A percentile compares a stretch with the other conserved stretches of the same genome.
Evolutionary conservation across 2,888 invertebrate genomes (phyloP).

Genomic region (Sericinus montela): DNA sequence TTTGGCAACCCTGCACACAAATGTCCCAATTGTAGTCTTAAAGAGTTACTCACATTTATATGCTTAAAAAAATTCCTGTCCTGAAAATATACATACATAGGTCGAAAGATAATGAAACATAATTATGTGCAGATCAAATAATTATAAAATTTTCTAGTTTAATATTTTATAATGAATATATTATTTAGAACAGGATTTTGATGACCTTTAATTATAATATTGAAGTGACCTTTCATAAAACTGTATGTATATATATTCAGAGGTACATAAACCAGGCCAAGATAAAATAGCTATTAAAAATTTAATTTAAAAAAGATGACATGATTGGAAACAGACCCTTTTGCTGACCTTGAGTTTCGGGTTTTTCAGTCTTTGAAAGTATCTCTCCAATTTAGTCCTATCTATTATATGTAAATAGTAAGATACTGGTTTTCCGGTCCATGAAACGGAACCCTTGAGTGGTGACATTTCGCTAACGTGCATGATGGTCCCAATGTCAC

Average conservation of each 20-base stretch:
- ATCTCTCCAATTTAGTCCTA: conserved; percentile 96
- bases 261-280: too few species aligned
- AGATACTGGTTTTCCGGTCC: conserved; percentile 99
- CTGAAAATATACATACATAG: background rate
- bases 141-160: too few species aligned
- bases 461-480: conserved; percentile 98
- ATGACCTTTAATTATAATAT: too few species aligned
- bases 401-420: conserved; percentile 99
- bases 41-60: background rate
- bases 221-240: too few species aligned
- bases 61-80: background rate
- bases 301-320: conserved; percentile 34
- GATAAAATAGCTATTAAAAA: conserved; percentile 16
- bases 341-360: conserved; percentile 86
- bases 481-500: conserved; percentile 99
- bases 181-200: too few species aligned
- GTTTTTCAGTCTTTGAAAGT: conserved; percentile 96
- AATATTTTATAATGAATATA: too few species aligned
- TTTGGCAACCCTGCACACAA: conserved; percentile 32
- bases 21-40: background rate
- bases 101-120: too few species aligned
- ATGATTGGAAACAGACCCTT: conserved; percentile 76
- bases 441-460: conserved; percentile 96
- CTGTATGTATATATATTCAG: too few species aligned
- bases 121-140: too few species aligned